A percentile compares a stretch with the other conserved stretches of the same genome.
phyloP scores from a whole-genome alignment of 2,113 vertebrate species.

The Salvelinus alpinus region DNA sequence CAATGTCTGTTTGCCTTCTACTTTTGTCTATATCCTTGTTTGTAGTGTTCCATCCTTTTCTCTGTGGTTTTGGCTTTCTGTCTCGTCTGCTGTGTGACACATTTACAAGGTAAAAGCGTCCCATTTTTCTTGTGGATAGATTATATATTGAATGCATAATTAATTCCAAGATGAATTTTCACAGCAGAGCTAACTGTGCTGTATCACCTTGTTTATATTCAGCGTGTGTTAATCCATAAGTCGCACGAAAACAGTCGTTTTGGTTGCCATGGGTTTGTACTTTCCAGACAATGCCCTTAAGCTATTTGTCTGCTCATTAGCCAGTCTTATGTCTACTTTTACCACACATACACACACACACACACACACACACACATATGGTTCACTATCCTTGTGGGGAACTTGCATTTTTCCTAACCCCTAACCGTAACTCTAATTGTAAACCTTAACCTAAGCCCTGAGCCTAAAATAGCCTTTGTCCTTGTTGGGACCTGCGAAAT shows the following conservation, averaged over 20 bases:
- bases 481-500: too few relatives aligned
- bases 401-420: too few relatives aligned
- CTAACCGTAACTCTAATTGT: too few relatives aligned
- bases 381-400: too few relatives aligned
- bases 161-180: conserved; percentile 16
- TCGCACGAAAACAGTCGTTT: not conserved
- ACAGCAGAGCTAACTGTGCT: not conserved
- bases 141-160: conserved; percentile 22
- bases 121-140: not conserved
- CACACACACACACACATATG: too few relatives aligned
- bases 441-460: too few relatives aligned
- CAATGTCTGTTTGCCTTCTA: too few relatives aligned
- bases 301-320: not conserved
- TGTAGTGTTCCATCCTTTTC: not conserved
- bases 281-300: not conserved
- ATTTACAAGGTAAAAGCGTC: conserved; percentile 1
- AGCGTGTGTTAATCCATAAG: not conserved
- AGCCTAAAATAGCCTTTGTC: too few relatives aligned
- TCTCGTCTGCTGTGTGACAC: conserved; percentile 10
- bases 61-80: not conserved
- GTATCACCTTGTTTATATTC: not conserved
- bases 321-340: not conserved
- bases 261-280: not conserved
- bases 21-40: too few relatives aligned
- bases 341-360: too few relatives aligned